Evolutionary conservation across 2,797 vertebrate species (phyloP).

Genomic region (Anguilla megastoma): DNA sequence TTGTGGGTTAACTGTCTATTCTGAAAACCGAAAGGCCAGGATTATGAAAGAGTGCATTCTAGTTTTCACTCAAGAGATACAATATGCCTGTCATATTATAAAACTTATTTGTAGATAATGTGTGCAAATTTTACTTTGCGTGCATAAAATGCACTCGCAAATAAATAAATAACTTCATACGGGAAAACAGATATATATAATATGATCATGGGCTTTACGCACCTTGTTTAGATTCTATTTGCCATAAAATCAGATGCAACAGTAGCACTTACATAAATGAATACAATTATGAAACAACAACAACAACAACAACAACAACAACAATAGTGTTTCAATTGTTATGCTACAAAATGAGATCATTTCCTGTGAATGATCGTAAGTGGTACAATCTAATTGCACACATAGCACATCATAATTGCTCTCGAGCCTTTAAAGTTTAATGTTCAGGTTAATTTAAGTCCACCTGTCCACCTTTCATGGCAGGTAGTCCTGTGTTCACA

Average conservation of each 20-base stretch:
- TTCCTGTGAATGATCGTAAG: not conserved
- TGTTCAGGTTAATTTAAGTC: not conserved
- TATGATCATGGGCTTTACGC: not conserved
- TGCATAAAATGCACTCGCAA: not conserved
- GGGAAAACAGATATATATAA: not conserved
- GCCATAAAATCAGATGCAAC: no score
- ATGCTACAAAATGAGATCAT: not conserved
- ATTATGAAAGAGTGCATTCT: constrained; percentile 18
- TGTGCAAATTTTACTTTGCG: not conserved
- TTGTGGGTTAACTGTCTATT: constrained; percentile 52
- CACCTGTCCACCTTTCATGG: not conserved
- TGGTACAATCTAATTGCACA: not conserved
- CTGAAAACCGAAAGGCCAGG: not conserved
- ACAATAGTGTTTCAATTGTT: not conserved
- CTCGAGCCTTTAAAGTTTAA: not conserved
- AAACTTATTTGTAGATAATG: not conserved
- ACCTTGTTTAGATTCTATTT: not conserved
- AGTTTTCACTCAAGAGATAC: not conserved
- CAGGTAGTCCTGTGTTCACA: not conserved
- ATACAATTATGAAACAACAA: no score
- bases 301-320: not conserved
- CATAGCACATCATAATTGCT: not conserved
- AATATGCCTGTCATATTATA: not conserved
- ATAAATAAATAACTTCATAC: not conserved
- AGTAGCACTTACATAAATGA: no score